Evolutionary conservation across 2,797 vertebrate species (phyloP).

Genomic region (Peromyscus nudipes): DNA sequence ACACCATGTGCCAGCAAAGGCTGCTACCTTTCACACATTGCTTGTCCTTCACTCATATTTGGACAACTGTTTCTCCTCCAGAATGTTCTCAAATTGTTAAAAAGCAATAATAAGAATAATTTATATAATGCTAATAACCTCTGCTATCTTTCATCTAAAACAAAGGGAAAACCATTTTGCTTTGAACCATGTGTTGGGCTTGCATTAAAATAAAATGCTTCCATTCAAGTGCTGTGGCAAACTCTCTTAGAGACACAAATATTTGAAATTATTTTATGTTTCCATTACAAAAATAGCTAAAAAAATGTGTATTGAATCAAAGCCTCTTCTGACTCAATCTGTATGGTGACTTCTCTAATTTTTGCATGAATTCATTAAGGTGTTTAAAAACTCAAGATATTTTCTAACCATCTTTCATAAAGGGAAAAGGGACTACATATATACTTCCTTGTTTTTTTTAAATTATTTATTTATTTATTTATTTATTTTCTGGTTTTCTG

Average conservation of each 20-base stretch:
- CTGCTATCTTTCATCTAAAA: conserved; percentile 42
- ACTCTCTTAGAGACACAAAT: background rate
- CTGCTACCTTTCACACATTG: conserved; percentile 61
- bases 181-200: background rate
- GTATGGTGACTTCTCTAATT: background rate
- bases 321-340: background rate
- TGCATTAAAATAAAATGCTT: conserved; percentile 42
- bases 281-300: background rate
- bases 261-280: background rate
- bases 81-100: conserved; percentile 66
- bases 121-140: conserved; percentile 63
- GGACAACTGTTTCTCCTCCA: conserved; percentile 59
- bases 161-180: conserved; percentile 53
- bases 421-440: background rate
- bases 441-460: background rate
- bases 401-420: background rate
- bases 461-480: background rate
- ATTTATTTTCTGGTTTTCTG: background rate
- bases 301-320: background rate
- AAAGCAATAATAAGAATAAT: conserved; percentile 61
- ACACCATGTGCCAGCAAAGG: conserved; percentile 39
- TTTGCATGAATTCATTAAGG: background rate
- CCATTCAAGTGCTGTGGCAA: background rate
- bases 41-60: conserved; percentile 66
- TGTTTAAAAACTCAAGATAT: background rate